phyloP scores from a whole-genome alignment of 2,888 invertebrate species.

The Xiphydria camelus region DNA sequence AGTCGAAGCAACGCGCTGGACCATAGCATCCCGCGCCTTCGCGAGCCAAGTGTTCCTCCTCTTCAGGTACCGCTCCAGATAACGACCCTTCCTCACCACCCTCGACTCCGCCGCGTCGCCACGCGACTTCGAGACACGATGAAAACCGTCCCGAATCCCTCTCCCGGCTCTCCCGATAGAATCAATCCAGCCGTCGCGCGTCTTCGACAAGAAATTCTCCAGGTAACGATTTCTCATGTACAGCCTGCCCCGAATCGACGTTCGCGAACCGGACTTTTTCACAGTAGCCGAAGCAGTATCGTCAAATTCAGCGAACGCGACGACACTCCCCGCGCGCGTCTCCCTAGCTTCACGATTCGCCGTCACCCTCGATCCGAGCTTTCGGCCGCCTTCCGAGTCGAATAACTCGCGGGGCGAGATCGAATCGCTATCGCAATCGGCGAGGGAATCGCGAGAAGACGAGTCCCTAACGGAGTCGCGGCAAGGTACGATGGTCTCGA shows the following conservation, averaged over 20 bases:
- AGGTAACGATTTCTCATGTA: conserved; percentile 15
- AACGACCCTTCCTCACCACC: conserved; percentile 14
- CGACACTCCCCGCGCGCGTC: no score
- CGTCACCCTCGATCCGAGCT: neutral
- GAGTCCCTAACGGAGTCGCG: neutral
- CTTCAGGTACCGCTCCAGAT: conserved; percentile 11
- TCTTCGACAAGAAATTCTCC: conserved; percentile 1
- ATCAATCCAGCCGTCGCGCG: neutral
- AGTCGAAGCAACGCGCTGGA: conserved; percentile 3
- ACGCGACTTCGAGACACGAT: neutral
- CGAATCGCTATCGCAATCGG: neutral
- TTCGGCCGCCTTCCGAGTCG: neutral
- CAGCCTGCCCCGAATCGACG: no score
- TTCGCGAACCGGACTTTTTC: no score
- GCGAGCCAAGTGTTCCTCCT: conserved; percentile 16
- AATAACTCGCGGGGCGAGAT: neutral
- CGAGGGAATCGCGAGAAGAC: no score
- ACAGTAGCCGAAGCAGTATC: no score
- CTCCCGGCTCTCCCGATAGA: neutral
- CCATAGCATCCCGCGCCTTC: conserved; percentile 7
- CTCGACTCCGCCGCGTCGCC: neutral
- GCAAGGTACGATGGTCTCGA: neutral
- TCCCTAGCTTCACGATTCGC: no score
- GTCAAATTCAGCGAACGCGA: no score
- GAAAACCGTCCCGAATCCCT: neutral